Base-by-base conservation (phyloP, 1,140 invertebrate genomes). In the Araneus ventricosus region DNA sequence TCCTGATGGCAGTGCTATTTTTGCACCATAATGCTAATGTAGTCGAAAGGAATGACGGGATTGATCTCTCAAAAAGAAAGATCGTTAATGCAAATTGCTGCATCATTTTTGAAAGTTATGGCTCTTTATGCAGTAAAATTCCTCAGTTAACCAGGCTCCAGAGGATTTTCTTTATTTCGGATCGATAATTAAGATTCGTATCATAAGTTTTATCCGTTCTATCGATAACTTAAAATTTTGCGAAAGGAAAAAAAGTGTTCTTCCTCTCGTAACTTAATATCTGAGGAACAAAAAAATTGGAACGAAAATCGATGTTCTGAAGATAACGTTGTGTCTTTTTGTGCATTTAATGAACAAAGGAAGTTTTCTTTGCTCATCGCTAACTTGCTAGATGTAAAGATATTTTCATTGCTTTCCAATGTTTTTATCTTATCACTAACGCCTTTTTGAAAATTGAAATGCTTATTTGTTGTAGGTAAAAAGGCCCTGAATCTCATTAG, bases 21-120 rank as follows among this genome's bases (percentile, higher is more conserved):
- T 75, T 75, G 34, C 30, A 34, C 17, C 67, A 10, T 75, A 37
- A 75, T 75, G 30, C 20, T 30, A 75, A 34, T 20, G 20, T 30
- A 34, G 30, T 14, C 5, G 30, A 75, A 75, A 34, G 30, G 20
- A 75, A 75, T 75, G 67, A 34, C 34, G 27, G 67, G 30, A 4
- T 34, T 75, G 30, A 30, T 75, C 67, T 75, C 20, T 75, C 5
- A 75, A 75, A 30, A 34, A 30, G 67, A 75, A 75, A 75, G 27
- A 30, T 75, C 67, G 67, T 75, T 75, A 75, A 75, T 75, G 67
- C 67, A 75, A 75, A 75, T 75, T 75, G 67, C 67, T 20, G 30
- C 67, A 75, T 75, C 67, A 75, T 75, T 75, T 75, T 20, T 75
- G 67, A 75, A 75, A 75, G 67, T 75, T 75, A 75, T 75, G 34